A percentile compares a stretch with the other conserved stretches of the same genome.
phyloP scores from a whole-genome alignment of 2,113 vertebrate genomes.

The Riparia riparia region DNA sequence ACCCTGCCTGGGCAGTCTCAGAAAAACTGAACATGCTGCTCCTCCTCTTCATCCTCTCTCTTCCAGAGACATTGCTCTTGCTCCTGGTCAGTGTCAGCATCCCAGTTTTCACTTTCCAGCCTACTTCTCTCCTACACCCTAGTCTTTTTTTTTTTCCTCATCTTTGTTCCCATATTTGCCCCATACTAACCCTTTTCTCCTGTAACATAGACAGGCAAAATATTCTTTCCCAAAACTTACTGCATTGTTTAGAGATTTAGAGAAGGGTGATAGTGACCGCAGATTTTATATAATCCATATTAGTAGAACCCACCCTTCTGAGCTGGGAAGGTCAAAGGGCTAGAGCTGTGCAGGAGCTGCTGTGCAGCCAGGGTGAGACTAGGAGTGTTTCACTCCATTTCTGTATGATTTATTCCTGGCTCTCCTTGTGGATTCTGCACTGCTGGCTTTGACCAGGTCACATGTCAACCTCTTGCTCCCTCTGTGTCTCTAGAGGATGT shows the following conservation, averaged over 20 bases:
- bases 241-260: neutral
- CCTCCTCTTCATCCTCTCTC: neutral
- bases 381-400: neutral
- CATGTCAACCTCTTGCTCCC: neutral
- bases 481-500: neutral
- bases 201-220: neutral
- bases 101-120: neutral
- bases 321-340: neutral
- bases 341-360: neutral
- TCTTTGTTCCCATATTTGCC: neutral
- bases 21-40: neutral
- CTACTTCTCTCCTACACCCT: neutral
- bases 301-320: neutral
- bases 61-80: neutral
- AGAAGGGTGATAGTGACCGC: neutral
- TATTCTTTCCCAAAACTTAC: no score
- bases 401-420: neutral
- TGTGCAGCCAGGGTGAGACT: neutral
- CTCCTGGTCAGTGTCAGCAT: neutral
- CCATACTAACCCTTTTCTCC: neutral
- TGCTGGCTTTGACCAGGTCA: conserved; percentile 38
- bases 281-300: neutral
- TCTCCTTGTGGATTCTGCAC: neutral
- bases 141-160: neutral
- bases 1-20: neutral